Evolutionary conservation across 2,888 invertebrate species (phyloP).

Genomic region (Melolontha melolontha): DNA sequence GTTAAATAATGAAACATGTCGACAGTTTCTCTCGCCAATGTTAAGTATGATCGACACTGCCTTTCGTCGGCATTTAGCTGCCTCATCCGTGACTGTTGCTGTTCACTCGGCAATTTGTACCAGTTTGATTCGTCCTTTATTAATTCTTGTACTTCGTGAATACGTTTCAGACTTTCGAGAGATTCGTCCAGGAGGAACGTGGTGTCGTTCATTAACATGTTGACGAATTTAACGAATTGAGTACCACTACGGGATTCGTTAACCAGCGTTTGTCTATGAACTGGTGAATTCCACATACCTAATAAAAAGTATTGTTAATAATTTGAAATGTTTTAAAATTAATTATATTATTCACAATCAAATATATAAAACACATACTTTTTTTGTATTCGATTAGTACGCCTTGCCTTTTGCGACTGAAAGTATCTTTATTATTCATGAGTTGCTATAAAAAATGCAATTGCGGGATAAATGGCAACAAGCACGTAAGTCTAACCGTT

Average conservation of each 20-base stretch:
- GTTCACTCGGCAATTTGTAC: constrained; percentile 74
- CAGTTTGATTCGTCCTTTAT: constrained; percentile 79
- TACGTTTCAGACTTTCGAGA: constrained; percentile 88
- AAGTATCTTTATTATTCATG: no score
- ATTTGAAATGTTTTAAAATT: background rate
- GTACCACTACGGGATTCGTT: constrained; percentile 91
- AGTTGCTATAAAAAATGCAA: no score
- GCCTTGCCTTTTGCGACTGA: no score
- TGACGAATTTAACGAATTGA: constrained; percentile 96
- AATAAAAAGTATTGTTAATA: constrained; percentile 32
- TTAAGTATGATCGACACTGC: constrained; percentile 90
- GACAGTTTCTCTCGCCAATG: constrained; percentile 94
- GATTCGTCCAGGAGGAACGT: constrained; percentile 97
- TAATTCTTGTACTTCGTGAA: constrained; percentile 88
- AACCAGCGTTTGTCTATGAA: constrained; percentile 88
- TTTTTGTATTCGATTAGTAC: no score
- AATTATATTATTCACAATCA: background rate
- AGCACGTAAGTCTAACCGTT: no score
- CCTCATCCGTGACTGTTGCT: constrained; percentile 81
- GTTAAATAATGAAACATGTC: constrained; percentile 98
- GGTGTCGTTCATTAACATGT: constrained; percentile 98
- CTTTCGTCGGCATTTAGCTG: constrained; percentile 86
- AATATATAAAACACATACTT: no score
- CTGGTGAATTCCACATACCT: constrained; percentile 91
- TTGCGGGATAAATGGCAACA: no score